phyloP scores from a whole-genome alignment of 2,888 invertebrate genomes.

The Erebia aethiops region DNA sequence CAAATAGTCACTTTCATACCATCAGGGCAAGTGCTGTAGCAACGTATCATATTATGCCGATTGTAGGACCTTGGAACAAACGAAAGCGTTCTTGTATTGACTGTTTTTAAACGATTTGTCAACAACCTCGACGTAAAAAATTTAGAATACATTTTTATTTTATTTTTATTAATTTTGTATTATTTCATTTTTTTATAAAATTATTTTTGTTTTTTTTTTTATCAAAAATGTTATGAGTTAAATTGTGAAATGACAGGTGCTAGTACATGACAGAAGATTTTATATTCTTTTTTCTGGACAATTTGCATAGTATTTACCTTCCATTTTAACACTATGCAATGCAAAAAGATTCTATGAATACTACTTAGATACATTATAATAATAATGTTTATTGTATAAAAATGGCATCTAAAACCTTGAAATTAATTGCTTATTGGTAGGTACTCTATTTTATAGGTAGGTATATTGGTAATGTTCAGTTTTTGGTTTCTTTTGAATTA shows the following conservation, averaged over 20 bases:
- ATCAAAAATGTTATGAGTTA: conserved; percentile 7
- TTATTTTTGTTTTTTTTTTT: conserved; percentile 23
- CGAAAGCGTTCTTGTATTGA: neutral
- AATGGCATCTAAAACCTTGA: too few relatives aligned
- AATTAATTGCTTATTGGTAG: too few relatives aligned
- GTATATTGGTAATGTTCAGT: too few relatives aligned
- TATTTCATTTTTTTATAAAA: conserved; percentile 24
- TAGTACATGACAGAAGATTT: neutral
- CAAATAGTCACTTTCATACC: conserved; percentile 82
- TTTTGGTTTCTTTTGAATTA: too few relatives aligned
- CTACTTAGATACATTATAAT: too few relatives aligned
- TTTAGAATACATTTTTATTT: conserved; percentile 27
- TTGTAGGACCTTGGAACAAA: neutral
- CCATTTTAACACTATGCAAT: neutral
- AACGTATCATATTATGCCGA: neutral
- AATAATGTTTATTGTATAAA: too few relatives aligned
- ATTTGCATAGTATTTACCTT: neutral
- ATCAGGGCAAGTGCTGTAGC: conserved; percentile 58
- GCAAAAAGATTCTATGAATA: neutral
- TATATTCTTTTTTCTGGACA: neutral
- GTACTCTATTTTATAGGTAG: too few relatives aligned
- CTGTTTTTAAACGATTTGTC: neutral
- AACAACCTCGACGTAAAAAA: conserved; percentile 16
- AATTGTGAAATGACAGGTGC: neutral
- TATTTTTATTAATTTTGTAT: conserved; percentile 24